Base-by-base conservation (phyloP, 2,113 vertebrate genomes). In the Passer montanus region DNA sequence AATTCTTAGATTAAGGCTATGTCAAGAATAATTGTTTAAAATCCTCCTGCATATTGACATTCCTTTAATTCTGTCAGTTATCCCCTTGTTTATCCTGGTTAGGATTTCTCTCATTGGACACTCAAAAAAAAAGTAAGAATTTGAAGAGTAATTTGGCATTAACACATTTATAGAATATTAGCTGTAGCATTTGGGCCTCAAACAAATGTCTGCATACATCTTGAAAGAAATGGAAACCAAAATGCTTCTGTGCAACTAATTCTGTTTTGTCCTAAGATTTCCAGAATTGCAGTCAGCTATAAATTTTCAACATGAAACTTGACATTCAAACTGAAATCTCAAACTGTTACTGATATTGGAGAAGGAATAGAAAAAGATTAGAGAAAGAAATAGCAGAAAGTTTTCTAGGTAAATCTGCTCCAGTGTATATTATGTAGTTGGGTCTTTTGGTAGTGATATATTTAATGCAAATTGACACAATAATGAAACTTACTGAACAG, bases 231-330 rank as follows among this genome's bases (percentile, higher is more conserved):
- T 70, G 7, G 66, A 89, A 81, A 87, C 37, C 56, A 85, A 88
- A 93, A 88, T 85, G 46, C 31, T 94, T 50, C 49, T 58, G 4
- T 81, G 80, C 31, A 80, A 78, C 20, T 37, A 84, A 70, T 78
- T 67, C 43, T 84, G 6, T 67, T 94, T 89, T 80, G 64, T 89
- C 43, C 49, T 53, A 86, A 84, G 86, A 89, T 93, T 94, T 96
- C 73, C 30, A 91, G 77, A 90, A 89, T 13, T 89, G 28, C 77
- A 78, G 80, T 67, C 77, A 78, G 43, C 50, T 92, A 63, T 55
- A 81, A 81, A 84, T 94, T 95, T 92, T 89, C 77, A 89, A 33
- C 75, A 76, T 56, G 58, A 90, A 68, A n/a, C n/a, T 78, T 89
- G 69, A 84, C 1, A 3, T 84, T 95, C 60, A 62, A 77, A 72